These are phyloP conservation scores for Mizuhopecten yessoensis DNA, from an alignment of 1,140 invertebrate genomes.

Conservation along the genomic window DNA sequence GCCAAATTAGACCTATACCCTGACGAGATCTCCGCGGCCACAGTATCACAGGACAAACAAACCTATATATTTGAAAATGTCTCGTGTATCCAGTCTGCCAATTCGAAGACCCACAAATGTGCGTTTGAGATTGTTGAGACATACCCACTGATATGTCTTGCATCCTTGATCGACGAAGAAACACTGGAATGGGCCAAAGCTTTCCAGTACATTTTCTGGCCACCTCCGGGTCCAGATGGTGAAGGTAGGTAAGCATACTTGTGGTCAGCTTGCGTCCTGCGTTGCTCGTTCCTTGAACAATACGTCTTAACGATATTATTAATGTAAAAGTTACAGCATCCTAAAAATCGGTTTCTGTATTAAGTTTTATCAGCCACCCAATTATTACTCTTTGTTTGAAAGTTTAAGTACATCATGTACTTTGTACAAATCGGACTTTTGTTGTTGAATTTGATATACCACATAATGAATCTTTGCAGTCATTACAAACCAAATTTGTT, in stretches of 20 bases:
- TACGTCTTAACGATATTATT: no score
- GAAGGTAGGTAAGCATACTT: slow-evolving; percentile 43
- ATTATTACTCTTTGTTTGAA: no score
- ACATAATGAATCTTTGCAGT: no score
- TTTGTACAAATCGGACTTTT: no score
- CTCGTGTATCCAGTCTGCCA: slow-evolving; percentile 62
- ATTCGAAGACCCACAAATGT: slow-evolving; percentile 71
- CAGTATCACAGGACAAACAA: slow-evolving; percentile 59
- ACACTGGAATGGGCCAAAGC: slow-evolving; percentile 67
- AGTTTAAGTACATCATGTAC: no score
- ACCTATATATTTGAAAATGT: slow-evolving; percentile 73
- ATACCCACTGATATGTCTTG: slow-evolving; percentile 68
- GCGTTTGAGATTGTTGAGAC: slow-evolving; percentile 73
- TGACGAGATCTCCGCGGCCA: slow-evolving; percentile 56
- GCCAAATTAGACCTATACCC: slow-evolving; percentile 69
- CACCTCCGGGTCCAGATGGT: slow-evolving; percentile 45
- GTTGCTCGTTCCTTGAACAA: no score
- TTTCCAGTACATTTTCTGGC: slow-evolving; percentile 70
- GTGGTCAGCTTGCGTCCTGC: no score
- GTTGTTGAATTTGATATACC: no score
- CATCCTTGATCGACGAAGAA: slow-evolving; percentile 62
- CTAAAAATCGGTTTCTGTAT: no score
- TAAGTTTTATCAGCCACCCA: no score
- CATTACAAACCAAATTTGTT: no score
- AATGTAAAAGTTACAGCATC: no score